A percentile compares a stretch with the other conserved stretches of the same genome.
phyloP scores from a whole-genome alignment of 2,888 invertebrate genomes.

The Folsomia manolachei region DNA sequence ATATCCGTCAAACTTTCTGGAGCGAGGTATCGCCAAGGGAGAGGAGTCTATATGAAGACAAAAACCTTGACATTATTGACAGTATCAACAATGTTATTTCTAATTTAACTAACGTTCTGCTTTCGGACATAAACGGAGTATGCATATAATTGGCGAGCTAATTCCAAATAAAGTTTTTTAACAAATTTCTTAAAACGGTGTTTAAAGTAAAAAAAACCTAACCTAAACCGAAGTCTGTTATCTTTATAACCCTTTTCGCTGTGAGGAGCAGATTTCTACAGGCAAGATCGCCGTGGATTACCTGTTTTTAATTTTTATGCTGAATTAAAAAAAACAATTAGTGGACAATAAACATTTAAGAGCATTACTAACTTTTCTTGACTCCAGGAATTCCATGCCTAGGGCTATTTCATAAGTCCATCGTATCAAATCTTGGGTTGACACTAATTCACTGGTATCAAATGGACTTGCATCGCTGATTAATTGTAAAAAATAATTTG shows the following conservation, averaged over 20 bases:
- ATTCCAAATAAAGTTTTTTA: slow-evolving; percentile 15
- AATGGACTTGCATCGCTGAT: background rate
- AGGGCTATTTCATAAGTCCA: slow-evolving; percentile 26
- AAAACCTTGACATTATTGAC: background rate
- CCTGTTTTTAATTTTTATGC: slow-evolving; percentile 8
- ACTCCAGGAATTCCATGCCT: slow-evolving; percentile 32
- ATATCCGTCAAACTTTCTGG: slow-evolving; percentile 31
- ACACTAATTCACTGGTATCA: slow-evolving; percentile 4
- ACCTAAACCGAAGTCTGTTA: slow-evolving; percentile 22
- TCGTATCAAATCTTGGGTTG: slow-evolving; percentile 27
- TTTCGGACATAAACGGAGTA: slow-evolving; percentile 33
- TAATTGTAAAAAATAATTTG: background rate
- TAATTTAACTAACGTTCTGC: slow-evolving; percentile 30
- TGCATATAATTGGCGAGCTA: slow-evolving; percentile 35
- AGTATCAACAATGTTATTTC: background rate
- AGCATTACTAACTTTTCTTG: slow-evolving; percentile 19
- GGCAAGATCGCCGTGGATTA: slow-evolving; percentile 26
- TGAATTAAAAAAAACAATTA: background rate
- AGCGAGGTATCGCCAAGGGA: slow-evolving; percentile 33
- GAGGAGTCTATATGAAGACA: slow-evolving; percentile 23
- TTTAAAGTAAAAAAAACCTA: background rate
- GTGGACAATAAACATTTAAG: background rate
- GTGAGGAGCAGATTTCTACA: slow-evolving; percentile 30
- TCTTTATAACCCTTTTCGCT: slow-evolving; percentile 24
- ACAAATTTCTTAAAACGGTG: background rate